Conservation (phyloP, 2,888 invertebrate species). For the Ormyrus thymus region DNA sequence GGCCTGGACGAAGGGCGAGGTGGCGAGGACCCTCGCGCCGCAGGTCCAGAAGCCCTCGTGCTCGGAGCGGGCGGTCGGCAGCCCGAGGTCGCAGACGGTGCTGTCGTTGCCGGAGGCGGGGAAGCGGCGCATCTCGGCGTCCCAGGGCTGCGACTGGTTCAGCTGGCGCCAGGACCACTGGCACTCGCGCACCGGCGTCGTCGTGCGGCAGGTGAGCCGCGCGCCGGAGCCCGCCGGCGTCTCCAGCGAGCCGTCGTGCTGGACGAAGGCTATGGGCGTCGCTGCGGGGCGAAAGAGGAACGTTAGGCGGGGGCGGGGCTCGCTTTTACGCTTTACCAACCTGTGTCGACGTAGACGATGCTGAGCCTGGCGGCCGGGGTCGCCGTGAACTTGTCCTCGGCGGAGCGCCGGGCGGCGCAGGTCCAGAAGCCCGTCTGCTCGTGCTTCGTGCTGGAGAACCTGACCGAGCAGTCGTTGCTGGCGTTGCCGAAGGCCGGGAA, state of each 20-base stretch:
- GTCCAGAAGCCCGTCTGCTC: constrained; percentile 73
- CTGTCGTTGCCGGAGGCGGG: constrained; percentile 69
- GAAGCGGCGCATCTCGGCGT: constrained; percentile 69
- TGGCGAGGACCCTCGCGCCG: constrained; percentile 65
- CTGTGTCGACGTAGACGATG: constrained; percentile 65
- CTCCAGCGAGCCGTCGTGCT: constrained; percentile 65
- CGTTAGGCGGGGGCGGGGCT: no score
- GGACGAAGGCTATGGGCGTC: constrained; percentile 63
- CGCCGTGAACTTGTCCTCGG: constrained; percentile 67
- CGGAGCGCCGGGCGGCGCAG: constrained; percentile 69
- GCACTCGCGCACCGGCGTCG: constrained; percentile 68
- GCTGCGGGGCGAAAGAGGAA: constrained; percentile 56
- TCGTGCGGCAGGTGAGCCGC: constrained; percentile 68
- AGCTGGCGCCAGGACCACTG: constrained; percentile 72
- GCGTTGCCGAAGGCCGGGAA: constrained; percentile 73
- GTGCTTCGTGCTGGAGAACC: constrained; percentile 70
- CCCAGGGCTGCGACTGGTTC: constrained; percentile 71
- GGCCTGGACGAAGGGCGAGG: constrained; percentile 66
- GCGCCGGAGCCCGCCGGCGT: constrained; percentile 67
- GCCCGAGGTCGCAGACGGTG: constrained; percentile 70
- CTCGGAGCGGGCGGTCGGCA: constrained; percentile 69
- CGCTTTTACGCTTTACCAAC: constrained; percentile 48
- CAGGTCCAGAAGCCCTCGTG: constrained; percentile 73
- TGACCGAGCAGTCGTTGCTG: constrained; percentile 72
- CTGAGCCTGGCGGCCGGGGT: constrained; percentile 70